These are phyloP conservation scores for Hycleus phaleratus DNA, from an alignment of 1,140 invertebrate genomes.

Conservation along the genomic window DNA sequence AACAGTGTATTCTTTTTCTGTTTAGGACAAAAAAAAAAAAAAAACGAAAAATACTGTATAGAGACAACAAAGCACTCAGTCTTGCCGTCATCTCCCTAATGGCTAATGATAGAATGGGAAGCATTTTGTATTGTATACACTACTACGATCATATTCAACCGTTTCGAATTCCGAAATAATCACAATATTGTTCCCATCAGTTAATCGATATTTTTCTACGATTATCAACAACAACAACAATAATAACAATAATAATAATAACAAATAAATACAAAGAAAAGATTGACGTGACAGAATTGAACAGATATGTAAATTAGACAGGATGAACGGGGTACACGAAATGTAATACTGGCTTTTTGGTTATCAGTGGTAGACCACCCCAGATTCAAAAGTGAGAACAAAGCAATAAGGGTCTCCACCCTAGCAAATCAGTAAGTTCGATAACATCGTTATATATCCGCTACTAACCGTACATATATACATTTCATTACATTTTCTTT, in stretches of 20 bases:
- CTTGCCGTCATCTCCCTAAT: no score
- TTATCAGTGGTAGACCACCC: slow-evolving; percentile 37
- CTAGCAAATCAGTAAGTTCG: slow-evolving; percentile 37
- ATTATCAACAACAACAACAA: neutral
- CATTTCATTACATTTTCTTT: slow-evolving; percentile 17
- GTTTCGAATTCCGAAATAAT: no score
- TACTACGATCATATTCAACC: no score
- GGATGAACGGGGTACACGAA: slow-evolving; percentile 22
- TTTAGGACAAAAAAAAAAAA: no score
- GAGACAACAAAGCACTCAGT: no score
- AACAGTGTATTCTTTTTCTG: no score
- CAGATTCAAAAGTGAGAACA: slow-evolving; percentile 40
- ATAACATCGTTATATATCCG: slow-evolving; percentile 38
- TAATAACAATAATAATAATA: no score
- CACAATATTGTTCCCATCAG: no score
- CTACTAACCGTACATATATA: slow-evolving; percentile 12
- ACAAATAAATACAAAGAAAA: neutral
- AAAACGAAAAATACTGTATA: no score
- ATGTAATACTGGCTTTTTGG: slow-evolving; percentile 31
- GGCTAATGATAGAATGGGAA: no score
- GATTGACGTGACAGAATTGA: slow-evolving; percentile 5
- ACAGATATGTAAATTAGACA: slow-evolving; percentile 28
- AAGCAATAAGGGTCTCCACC: slow-evolving; percentile 38
- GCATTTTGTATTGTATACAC: no score
- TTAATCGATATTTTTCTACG: neutral